Conservation (phyloP, 2,113 vertebrate species). For the Forbesichthys papilliferus region DNA sequence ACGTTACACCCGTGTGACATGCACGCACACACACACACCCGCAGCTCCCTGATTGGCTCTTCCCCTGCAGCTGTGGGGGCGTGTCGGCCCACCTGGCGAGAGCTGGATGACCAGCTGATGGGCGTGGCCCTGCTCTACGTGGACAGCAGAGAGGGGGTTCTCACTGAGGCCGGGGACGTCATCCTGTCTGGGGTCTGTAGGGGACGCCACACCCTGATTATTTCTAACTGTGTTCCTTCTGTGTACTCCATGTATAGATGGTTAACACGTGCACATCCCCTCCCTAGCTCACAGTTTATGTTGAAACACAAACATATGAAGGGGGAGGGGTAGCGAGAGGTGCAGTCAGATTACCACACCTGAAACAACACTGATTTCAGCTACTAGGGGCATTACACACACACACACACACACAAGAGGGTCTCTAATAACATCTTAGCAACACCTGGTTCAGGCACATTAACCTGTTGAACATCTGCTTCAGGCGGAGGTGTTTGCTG, state of each 20-base stretch:
- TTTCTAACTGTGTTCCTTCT: background rate
- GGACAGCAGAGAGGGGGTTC: conserved; percentile 88
- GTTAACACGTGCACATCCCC: background rate
- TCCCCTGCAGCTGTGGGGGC: conserved; percentile 84
- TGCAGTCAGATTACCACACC: too few species aligned
- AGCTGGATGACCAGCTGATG: conserved; percentile 89
- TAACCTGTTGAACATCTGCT: background rate
- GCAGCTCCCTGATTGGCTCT: too few species aligned
- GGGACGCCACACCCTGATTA: background rate
- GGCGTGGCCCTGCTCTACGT: conserved; percentile 83
- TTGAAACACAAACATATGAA: too few species aligned
- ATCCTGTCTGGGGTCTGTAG: conserved; percentile 85
- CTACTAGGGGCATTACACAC: too few species aligned
- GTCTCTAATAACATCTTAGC: too few species aligned
- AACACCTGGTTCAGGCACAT: too few species aligned
- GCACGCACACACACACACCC: background rate
- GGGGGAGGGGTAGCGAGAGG: too few species aligned
- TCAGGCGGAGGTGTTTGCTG: conserved; percentile 88
- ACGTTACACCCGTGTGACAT: too few species aligned
- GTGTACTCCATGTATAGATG: background rate
- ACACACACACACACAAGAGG: too few species aligned
- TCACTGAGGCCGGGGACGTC: conserved; percentile 88
- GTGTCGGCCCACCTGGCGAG: conserved; percentile 90
- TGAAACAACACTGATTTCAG: too few species aligned
- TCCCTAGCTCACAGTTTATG: too few species aligned